These are phyloP conservation scores for Anguilla rostrata DNA, from an alignment of 2,113 vertebrate species.

Conservation along the genomic window DNA sequence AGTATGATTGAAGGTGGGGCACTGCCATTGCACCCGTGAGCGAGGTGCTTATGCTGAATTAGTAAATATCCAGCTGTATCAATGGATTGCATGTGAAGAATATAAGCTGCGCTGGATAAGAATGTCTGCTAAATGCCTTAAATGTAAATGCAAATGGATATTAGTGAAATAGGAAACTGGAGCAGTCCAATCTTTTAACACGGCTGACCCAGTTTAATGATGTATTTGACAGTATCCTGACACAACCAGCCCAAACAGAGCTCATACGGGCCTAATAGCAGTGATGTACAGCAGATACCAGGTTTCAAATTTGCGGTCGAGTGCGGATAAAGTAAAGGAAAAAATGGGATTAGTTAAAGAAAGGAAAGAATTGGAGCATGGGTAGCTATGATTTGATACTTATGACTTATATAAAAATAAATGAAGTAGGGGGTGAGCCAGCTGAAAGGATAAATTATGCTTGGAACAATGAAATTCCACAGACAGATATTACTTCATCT, in stretches of 20 bases:
- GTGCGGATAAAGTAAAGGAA: not conserved
- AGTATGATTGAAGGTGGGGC: too few species aligned
- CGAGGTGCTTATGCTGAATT: too few species aligned
- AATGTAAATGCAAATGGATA: not conserved
- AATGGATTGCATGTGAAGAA: not conserved
- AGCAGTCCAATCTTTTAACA: not conserved
- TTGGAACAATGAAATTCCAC: not conserved
- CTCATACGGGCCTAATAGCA: not conserved
- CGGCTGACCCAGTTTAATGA: not conserved
- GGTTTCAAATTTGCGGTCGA: not conserved
- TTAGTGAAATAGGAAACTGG: not conserved
- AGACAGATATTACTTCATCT: slow-evolving; percentile 2
- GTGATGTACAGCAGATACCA: not conserved
- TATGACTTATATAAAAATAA: not conserved
- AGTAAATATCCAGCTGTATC: not conserved
- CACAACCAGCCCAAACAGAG: not conserved
- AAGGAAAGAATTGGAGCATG: not conserved
- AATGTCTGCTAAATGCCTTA: not conserved
- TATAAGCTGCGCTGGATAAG: not conserved
- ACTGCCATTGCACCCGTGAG: too few species aligned
- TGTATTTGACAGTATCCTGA: not conserved
- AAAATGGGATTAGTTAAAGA: not conserved
- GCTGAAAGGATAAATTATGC: not conserved
- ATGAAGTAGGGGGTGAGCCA: not conserved
- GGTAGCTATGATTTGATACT: not conserved